Evolutionary conservation across 2,888 invertebrate genomes (phyloP), one percentile per base, ranked within the genome.

Genomic region (Limenitis camilla): DNA sequence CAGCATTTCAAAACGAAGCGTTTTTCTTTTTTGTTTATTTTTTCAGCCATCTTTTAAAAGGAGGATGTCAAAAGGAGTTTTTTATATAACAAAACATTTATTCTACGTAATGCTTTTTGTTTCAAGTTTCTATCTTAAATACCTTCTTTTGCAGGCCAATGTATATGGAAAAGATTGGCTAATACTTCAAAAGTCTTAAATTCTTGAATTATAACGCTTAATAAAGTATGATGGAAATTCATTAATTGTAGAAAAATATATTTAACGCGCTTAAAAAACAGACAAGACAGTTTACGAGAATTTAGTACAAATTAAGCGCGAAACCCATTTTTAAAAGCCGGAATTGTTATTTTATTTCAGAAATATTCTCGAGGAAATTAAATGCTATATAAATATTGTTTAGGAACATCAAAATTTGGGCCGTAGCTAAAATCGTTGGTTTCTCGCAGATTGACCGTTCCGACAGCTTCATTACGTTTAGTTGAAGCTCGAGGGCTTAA

Each of bases 391-490:
- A 53, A 56, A 59, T 56, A 50, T 60, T 58, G 48, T 49, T 54
- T 48, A 43, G 29, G 43, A 60, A 48, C 43, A 61, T 60, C 52
- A 60, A 62, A 62, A 67, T 61, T 68, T 61, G 58, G 51, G 58
- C 60, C 55, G 58, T 48, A 61, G 66, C 62, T 67, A 62, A 68
- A 66, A 71, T 64, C 52, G 62, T 57, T 53, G 61, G 63, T 68
- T 63, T 58, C 58, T 56, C 53, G 62, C 56, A 59, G 65, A 71
- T 71, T 69, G 70, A 66, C 60, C 63, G 68, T 71, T 73, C 67
- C 60, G 68, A 69, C 67, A 64, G 69, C 65, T 78, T 75, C 74
- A 76, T 81, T 79, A 77, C 61, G 64, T 54, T 57, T 59, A 72
- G 67, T 71, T 67, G 67, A 62, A 56, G 68, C 68, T 65, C 61